Conservation (phyloP, 2,113 vertebrate species). For the Physeter macrocephalus region DNA sequence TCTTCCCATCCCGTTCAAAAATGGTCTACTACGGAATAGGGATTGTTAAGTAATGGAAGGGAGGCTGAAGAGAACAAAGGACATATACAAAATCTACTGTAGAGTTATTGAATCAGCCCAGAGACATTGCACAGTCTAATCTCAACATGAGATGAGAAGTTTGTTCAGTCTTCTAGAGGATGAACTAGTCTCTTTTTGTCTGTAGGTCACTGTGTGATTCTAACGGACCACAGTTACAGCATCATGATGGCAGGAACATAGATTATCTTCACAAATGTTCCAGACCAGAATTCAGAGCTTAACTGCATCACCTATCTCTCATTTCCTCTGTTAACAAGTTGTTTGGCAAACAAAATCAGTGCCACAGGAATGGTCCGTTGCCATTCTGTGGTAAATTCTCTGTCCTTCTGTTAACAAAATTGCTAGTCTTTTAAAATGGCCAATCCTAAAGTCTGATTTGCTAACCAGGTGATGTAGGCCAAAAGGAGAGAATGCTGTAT, state of each 20-base stretch:
- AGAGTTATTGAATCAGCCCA: background rate
- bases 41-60: background rate
- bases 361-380: background rate
- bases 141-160: background rate
- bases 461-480: background rate
- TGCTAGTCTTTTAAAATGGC: background rate
- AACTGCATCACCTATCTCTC: background rate
- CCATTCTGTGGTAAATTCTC: background rate
- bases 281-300: background rate
- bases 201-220: background rate
- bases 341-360: background rate
- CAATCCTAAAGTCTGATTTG: background rate
- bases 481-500: background rate
- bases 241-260: background rate
- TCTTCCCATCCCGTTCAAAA: background rate
- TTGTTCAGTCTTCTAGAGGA: background rate
- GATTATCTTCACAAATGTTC: background rate
- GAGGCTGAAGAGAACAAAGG: background rate
- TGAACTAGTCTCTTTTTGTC: background rate
- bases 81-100: background rate
- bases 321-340: background rate
- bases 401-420: background rate
- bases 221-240: background rate
- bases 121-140: background rate
- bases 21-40: background rate